A percentile compares a stretch with the other conserved stretches of the same genome.
Conservation (phyloP, 1,140 invertebrate species). For the Aphelinus certus region DNA sequence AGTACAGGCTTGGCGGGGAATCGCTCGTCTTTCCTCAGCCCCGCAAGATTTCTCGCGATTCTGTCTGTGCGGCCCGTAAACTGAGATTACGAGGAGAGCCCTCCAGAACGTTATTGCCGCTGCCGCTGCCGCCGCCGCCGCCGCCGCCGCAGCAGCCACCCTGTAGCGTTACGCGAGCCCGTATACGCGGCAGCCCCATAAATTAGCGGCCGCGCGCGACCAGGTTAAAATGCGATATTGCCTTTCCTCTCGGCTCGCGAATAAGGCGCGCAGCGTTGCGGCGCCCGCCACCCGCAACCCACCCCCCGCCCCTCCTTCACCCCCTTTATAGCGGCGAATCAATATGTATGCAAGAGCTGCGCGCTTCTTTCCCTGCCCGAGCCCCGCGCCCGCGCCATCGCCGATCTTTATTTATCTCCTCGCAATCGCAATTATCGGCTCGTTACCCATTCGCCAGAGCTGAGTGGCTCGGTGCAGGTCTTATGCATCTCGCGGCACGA, state of each 20-base stretch:
- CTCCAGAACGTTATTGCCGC: conserved; percentile 52
- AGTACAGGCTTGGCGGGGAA: not conserved
- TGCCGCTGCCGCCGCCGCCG: conserved; percentile 8
- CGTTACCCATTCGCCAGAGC: conserved; percentile 26
- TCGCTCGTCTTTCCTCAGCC: not conserved
- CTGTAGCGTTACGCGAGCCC: conserved; percentile 43
- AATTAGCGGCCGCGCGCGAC: conserved; percentile 17
- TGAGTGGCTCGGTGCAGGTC: no score
- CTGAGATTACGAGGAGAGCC: conserved; percentile 51
- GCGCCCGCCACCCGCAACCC: not conserved
- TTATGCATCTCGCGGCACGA: no score
- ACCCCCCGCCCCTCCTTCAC: not conserved
- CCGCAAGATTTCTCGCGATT: conserved; percentile 39
- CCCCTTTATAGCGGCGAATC: not conserved
- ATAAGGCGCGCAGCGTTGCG: no score
- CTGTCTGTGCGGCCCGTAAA: conserved; percentile 42
- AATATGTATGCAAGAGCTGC: conserved; percentile 6
- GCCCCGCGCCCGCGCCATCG: not conserved
- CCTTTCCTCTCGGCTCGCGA: not conserved
- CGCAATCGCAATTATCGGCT: conserved; percentile 31
- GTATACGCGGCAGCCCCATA: conserved; percentile 20
- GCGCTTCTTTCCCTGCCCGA: no score
- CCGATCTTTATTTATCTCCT: conserved; percentile 32
- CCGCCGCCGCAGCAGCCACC: conserved; percentile 5
- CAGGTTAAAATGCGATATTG: conserved; percentile 38